phyloP scores from a whole-genome alignment of 2,888 invertebrate genomes.

The Tetrapedia diversipes region DNA sequence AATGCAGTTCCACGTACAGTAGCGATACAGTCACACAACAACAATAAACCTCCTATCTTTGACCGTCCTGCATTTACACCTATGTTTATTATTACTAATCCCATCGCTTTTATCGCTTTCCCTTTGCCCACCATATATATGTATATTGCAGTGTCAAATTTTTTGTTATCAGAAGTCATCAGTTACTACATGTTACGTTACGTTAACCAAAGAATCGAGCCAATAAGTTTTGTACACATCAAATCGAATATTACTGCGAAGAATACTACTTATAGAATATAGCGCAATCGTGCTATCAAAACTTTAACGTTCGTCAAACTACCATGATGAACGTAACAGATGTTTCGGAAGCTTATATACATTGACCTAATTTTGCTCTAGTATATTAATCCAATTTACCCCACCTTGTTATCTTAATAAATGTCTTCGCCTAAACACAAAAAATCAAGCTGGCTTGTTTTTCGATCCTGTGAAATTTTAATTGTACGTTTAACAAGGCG shows the following conservation, averaged over 20 bases:
- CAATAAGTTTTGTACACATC: neutral
- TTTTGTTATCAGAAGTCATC: too few species aligned
- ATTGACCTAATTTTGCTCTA: conserved; percentile 24
- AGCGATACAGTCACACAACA: conserved; percentile 14
- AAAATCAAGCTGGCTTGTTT: too few species aligned
- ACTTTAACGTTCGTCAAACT: conserved; percentile 40
- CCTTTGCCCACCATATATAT: neutral
- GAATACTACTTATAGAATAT: conserved; percentile 31
- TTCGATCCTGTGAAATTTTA: too few species aligned
- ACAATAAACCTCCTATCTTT: conserved; percentile 37
- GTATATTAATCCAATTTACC: conserved; percentile 30
- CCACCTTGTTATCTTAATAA: too few species aligned
- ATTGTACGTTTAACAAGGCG: too few species aligned
- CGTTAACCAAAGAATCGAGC: neutral
- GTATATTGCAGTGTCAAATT: too few species aligned
- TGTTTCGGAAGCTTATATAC: conserved; percentile 33
- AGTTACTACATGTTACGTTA: too few species aligned
- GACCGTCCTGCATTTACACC: neutral
- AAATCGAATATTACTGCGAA: neutral
- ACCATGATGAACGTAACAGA: conserved; percentile 16
- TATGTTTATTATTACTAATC: conserved; percentile 21
- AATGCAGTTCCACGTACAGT: conserved; percentile 43
- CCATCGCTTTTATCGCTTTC: neutral
- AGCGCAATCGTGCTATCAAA: conserved; percentile 47
- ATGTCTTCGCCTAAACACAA: too few species aligned